phyloP scores from a whole-genome alignment of 2,797 vertebrate genomes.

The Phoxinus dragarum region DNA sequence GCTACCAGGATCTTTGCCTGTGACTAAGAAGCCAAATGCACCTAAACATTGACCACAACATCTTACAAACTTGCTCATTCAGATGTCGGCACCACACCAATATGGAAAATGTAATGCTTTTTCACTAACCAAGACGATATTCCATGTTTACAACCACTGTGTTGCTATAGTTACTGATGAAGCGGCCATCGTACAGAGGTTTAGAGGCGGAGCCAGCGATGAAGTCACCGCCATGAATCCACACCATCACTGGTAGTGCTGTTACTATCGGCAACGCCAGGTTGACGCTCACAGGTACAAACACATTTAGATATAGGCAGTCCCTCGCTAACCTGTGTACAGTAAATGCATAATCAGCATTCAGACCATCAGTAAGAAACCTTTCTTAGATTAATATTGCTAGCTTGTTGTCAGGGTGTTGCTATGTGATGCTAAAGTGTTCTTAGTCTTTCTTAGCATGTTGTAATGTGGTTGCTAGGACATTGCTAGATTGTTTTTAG shows the following conservation, averaged over 20 bases:
- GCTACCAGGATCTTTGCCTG: slow-evolving; percentile 71
- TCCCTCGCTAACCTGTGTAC: slow-evolving; percentile 80
- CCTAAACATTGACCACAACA: slow-evolving; percentile 65
- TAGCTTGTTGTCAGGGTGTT: background rate
- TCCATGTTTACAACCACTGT: slow-evolving; percentile 78
- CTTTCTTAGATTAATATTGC: background rate
- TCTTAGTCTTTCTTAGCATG: background rate
- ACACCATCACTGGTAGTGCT: slow-evolving; percentile 78
- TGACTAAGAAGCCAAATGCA: slow-evolving; percentile 82
- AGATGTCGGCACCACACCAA: background rate
- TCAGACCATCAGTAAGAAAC: background rate
- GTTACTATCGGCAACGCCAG: slow-evolving; percentile 62
- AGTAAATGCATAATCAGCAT: background rate
- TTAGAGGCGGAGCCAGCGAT: slow-evolving; percentile 81
- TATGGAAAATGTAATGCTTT: background rate
- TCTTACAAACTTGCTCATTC: background rate
- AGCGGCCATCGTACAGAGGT: slow-evolving; percentile 79
- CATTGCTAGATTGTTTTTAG: background rate
- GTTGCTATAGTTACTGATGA: slow-evolving; percentile 79
- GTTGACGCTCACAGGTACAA: slow-evolving; percentile 73
- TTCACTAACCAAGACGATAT: slow-evolving; percentile 77
- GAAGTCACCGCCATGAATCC: slow-evolving; percentile 84
- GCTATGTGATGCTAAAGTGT: background rate
- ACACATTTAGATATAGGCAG: slow-evolving; percentile 82
- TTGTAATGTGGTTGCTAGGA: too few species aligned